Percentiles rank a stretch among this genome's conserved stretches.
Evolutionary conservation across 2,797 vertebrate species (phyloP).

Genomic region (Rhynchotus rufescens): DNA sequence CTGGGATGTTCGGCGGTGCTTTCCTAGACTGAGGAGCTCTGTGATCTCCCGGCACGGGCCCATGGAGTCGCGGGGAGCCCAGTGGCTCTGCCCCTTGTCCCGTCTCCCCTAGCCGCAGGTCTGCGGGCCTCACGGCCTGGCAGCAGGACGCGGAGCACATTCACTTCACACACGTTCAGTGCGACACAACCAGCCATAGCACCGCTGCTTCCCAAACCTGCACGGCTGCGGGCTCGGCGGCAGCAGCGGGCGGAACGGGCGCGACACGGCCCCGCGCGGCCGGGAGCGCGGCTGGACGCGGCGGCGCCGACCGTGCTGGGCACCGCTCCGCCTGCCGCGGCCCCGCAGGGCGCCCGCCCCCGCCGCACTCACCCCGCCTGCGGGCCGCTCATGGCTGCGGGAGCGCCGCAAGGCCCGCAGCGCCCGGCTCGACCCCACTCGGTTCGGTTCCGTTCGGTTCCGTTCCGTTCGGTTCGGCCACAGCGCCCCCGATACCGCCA

Average conservation of each 20-base stretch:
- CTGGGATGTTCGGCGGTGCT: too few relatives aligned
- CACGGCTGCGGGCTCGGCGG: too few relatives aligned
- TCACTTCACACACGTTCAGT: conserved; percentile 36
- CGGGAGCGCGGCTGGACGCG: too few relatives aligned
- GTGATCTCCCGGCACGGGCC: background rate
- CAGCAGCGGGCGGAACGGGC: too few relatives aligned
- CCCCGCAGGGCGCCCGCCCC: background rate
- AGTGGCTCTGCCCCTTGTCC: background rate
- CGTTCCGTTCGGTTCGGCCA: too few relatives aligned
- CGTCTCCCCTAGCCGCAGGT: conserved; percentile 10
- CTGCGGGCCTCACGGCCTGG: conserved; percentile 3
- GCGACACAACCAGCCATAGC: conserved; percentile 38
- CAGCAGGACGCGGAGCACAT: background rate
- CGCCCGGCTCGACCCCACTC: background rate
- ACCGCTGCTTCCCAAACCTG: background rate
- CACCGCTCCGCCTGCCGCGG: too few relatives aligned
- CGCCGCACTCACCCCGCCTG: conserved; percentile 84
- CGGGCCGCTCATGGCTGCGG: conserved; percentile 83
- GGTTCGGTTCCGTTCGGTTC: too few relatives aligned
- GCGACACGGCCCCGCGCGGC: too few relatives aligned
- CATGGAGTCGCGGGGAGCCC: background rate
- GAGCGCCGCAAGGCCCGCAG: background rate
- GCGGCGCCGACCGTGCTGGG: too few relatives aligned
- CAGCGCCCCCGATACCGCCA: background rate
- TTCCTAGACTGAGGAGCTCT: background rate